phyloP scores from a whole-genome alignment of 2,888 invertebrate genomes.

The Amiota minor region DNA sequence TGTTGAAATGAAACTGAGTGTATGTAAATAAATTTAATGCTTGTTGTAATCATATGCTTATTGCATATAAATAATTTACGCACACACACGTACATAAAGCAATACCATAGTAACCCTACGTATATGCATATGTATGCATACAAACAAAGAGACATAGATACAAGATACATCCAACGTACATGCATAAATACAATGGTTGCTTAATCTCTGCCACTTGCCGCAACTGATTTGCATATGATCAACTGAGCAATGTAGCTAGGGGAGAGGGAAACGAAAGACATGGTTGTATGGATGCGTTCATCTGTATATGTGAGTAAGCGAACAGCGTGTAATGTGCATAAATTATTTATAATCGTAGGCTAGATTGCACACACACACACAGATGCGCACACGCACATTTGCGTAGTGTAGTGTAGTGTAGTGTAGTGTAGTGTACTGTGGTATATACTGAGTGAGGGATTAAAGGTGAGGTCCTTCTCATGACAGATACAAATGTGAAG shows the following conservation, averaged over 20 bases:
- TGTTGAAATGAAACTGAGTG: neutral
- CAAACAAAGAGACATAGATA: neutral
- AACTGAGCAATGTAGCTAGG: neutral
- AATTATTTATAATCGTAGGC: constrained; percentile 35
- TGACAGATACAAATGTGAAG: too few species aligned
- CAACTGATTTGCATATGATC: constrained; percentile 29
- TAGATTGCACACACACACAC: constrained; percentile 36
- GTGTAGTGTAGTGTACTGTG: too few species aligned
- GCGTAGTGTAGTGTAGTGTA: too few species aligned
- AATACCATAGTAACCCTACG: neutral
- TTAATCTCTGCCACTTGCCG: constrained; percentile 26
- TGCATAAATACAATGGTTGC: constrained; percentile 24
- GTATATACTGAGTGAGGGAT: too few species aligned
- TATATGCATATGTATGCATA: neutral
- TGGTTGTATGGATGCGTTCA: neutral
- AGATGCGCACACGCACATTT: too few species aligned
- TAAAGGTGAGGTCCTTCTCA: too few species aligned
- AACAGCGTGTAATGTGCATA: neutral
- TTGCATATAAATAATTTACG: constrained; percentile 25
- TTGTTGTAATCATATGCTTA: constrained; percentile 30
- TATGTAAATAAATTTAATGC: constrained; percentile 25
- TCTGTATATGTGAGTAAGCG: neutral
- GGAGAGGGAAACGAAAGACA: too few species aligned
- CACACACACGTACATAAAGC: constrained; percentile 9
- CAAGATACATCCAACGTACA: constrained; percentile 2